Evolutionary conservation across 2,888 invertebrate genomes (phyloP).

Genomic region (Frankliniella intonsa): DNA sequence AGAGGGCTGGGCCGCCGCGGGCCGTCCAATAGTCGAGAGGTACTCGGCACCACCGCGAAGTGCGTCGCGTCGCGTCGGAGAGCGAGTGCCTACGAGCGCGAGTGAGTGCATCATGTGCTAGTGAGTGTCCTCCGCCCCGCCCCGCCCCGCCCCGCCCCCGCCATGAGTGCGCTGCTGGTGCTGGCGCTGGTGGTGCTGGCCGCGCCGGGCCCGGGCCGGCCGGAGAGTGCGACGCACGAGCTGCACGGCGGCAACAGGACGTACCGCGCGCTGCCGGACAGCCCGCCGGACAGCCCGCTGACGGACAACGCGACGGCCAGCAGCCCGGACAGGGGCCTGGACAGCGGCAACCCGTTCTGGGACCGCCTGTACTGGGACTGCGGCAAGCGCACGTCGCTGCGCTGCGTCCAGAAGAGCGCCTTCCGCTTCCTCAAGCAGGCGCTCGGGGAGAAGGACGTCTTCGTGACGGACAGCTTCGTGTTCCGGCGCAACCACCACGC

Average conservation of each 20-base stretch:
- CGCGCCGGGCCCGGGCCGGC: background rate
- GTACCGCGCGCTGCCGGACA: background rate
- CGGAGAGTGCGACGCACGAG: slow-evolving; percentile 1
- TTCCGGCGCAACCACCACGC: slow-evolving; percentile 15
- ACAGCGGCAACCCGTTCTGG: slow-evolving; percentile 21
- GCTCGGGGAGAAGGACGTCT: slow-evolving; percentile 14
- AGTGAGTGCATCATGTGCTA: background rate
- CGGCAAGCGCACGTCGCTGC: slow-evolving; percentile 17
- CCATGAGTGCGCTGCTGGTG: background rate
- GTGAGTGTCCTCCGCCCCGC: background rate
- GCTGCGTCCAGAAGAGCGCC: slow-evolving; percentile 18
- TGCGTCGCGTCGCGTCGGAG: background rate
- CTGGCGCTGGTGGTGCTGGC: background rate
- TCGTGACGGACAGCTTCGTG: slow-evolving; percentile 19
- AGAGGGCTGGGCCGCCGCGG: background rate
- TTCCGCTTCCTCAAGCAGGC: slow-evolving; percentile 17
- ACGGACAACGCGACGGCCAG: background rate
- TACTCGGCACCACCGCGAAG: background rate
- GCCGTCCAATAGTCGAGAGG: background rate
- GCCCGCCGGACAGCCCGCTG: background rate
- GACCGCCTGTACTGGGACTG: slow-evolving; percentile 20
- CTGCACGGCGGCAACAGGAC: background rate
- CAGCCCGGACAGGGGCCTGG: background rate
- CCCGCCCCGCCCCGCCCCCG: background rate
- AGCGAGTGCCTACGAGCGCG: background rate